These are phyloP conservation scores for Caenorhabditis sp. DNA, from an alignment of 2,888 invertebrate species.

Conservation along the genomic window DNA sequence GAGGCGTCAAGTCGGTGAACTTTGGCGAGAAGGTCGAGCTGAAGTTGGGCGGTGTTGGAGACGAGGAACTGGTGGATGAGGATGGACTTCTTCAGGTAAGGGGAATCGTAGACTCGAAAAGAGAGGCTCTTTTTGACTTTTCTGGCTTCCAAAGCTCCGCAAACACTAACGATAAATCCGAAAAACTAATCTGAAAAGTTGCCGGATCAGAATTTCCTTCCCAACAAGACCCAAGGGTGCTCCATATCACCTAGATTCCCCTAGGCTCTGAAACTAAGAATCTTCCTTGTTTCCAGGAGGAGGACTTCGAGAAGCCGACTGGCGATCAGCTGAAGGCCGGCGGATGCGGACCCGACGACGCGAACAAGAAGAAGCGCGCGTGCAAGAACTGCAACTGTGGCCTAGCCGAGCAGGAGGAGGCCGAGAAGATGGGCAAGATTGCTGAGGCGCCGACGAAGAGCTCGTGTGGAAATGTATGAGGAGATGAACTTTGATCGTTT, in stretches of 20 bases:
- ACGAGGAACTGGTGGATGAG: constrained; percentile 89
- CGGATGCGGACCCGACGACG: constrained; percentile 62
- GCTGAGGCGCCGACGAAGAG: constrained; percentile 86
- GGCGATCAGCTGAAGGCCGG: constrained; percentile 86
- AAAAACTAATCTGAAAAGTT: too few species aligned
- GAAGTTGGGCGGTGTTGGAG: constrained; percentile 45
- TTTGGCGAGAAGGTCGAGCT: constrained; percentile 51
- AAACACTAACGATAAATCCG: too few species aligned
- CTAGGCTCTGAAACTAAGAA: too few species aligned
- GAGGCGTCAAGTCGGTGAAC: constrained; percentile 49
- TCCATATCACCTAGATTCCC: too few species aligned
- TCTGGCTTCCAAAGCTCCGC: too few species aligned
- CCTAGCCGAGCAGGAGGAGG: constrained; percentile 92
- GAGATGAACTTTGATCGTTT: not conserved
- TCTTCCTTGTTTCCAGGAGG: constrained; percentile 87
- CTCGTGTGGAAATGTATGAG: constrained; percentile 94
- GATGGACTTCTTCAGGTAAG: constrained; percentile 88
- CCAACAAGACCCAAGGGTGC: too few species aligned
- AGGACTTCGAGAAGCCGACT: constrained; percentile 92
- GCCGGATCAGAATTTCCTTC: too few species aligned
- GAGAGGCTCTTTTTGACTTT: too few species aligned
- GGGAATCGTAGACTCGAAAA: too few species aligned
- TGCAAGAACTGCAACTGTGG: constrained; percentile 95
- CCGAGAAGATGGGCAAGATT: constrained; percentile 84
- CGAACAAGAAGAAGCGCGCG: constrained; percentile 66